A percentile compares a stretch with the other conserved stretches of the same genome.
These are phyloP conservation scores for Podiceps cristatus DNA, from an alignment of 2,113 vertebrate genomes.

Conservation along the genomic window DNA sequence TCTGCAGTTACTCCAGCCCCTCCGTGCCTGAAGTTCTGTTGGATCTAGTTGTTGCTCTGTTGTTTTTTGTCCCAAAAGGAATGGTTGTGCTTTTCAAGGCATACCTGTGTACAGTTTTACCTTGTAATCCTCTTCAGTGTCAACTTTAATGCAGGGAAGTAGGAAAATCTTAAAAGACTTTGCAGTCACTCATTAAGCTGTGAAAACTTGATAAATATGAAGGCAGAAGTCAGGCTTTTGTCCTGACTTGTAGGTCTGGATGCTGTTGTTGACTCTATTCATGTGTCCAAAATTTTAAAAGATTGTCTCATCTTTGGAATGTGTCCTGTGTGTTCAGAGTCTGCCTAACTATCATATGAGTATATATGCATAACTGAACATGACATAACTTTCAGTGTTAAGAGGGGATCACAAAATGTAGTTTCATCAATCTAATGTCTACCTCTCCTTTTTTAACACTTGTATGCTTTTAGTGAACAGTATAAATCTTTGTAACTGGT, in stretches of 20 bases:
- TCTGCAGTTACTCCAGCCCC: background rate
- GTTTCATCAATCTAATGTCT: background rate
- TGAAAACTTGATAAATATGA: background rate
- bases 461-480: background rate
- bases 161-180: background rate
- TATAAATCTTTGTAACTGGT: background rate
- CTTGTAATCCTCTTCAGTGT: background rate
- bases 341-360: background rate
- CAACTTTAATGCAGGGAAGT: accelerated
- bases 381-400: background rate
- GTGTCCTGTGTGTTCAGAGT: background rate
- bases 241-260: background rate
- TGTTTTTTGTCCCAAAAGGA: background rate
- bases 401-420: background rate
- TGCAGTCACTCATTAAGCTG: background rate
- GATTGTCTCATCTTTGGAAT: background rate
- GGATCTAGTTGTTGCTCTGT: background rate
- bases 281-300: background rate
- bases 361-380: background rate
- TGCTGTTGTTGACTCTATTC: background rate
- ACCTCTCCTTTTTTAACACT: background rate
- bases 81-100: background rate
- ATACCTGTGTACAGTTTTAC: background rate
- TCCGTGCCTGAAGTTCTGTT: background rate
- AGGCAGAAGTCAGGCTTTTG: background rate